Percentiles rank a stretch among this genome's conserved stretches.
Evolutionary conservation across 2,797 vertebrate genomes (phyloP).

Genomic region (Acipenser transmontanus): DNA sequence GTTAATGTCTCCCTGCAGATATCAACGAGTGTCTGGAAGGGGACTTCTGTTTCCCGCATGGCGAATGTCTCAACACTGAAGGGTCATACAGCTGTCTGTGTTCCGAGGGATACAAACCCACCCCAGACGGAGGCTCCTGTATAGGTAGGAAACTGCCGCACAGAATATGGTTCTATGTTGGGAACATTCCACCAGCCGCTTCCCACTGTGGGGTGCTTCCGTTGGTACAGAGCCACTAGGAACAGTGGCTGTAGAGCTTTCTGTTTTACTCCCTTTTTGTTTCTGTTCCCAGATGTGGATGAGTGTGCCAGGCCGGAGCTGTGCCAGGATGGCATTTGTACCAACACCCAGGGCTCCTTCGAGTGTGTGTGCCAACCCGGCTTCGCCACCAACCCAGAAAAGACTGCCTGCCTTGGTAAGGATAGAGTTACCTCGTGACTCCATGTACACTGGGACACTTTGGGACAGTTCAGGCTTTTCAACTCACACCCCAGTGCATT

Average conservation of each 20-base stretch:
- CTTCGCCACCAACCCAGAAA: constrained; percentile 68
- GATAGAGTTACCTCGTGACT: too few relatives aligned
- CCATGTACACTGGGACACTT: too few relatives aligned
- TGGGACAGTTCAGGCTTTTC: too few relatives aligned
- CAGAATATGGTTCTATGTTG: too few relatives aligned
- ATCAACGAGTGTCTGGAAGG: constrained; percentile 78
- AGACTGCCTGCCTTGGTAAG: constrained; percentile 68
- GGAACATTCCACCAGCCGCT: too few relatives aligned
- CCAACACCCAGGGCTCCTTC: constrained; percentile 83
- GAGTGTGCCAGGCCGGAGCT: constrained; percentile 64
- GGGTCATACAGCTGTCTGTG: constrained; percentile 81
- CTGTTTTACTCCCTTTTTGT: fast-evolving
- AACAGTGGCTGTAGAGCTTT: too few relatives aligned
- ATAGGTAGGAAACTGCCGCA: constrained; percentile 51
- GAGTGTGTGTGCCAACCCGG: constrained; percentile 72
- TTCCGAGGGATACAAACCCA: constrained; percentile 60
- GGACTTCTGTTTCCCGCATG: constrained; percentile 66
- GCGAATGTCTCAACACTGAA: constrained; percentile 71
- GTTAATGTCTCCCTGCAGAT: constrained; percentile 50
- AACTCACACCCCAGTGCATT: too few relatives aligned
- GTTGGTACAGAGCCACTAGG: too few relatives aligned
- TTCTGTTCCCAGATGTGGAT: constrained; percentile 68
- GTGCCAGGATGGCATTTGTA: constrained; percentile 71
- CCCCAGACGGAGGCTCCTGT: constrained; percentile 59
- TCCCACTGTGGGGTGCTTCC: too few relatives aligned